Conservation (phyloP, 2,888 invertebrate genomes). For the Drosophila atripex region DNA sequence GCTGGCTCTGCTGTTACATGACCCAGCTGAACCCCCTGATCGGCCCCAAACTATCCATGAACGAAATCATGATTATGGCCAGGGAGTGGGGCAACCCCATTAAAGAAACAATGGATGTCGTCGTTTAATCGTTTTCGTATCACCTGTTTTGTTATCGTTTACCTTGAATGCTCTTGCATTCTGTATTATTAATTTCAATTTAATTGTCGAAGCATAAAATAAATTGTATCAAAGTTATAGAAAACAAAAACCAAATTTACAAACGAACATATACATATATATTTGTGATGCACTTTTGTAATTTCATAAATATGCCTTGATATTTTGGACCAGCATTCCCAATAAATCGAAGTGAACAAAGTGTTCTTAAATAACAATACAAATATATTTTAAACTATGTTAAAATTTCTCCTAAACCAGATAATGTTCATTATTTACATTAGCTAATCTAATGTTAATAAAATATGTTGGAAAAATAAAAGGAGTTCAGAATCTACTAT, state of each 20-base stretch:
- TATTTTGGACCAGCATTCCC: constrained; percentile 20
- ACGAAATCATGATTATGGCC: constrained; percentile 82
- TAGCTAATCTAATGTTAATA: constrained; percentile 3
- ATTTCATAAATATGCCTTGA: constrained; percentile 4
- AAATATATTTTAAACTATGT: constrained; percentile 1
- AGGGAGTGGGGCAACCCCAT: constrained; percentile 82
- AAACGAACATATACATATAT: constrained; percentile 2
- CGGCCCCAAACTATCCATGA: constrained; percentile 81
- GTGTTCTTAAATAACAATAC: constrained; percentile 13
- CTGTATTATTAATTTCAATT: constrained; percentile 34
- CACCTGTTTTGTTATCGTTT: constrained; percentile 54
- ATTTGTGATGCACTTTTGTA: constrained; percentile 10
- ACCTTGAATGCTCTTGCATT: constrained; percentile 32
- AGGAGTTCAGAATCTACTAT: not conserved
- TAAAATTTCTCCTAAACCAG: constrained; percentile 9
- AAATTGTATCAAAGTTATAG: constrained; percentile 20
- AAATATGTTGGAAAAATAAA: not conserved
- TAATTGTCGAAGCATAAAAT: constrained; percentile 26
- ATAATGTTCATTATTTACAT: not conserved
- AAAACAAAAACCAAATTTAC: not conserved
- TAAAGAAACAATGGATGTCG: constrained; percentile 68
- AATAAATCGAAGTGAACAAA: constrained; percentile 5
- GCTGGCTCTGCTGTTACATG: constrained; percentile 83
- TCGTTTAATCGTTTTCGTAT: constrained; percentile 33
- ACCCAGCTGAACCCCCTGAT: constrained; percentile 82